phyloP scores from a whole-genome alignment of 2,797 vertebrate species.

The Lagocephalus sceleratus region DNA sequence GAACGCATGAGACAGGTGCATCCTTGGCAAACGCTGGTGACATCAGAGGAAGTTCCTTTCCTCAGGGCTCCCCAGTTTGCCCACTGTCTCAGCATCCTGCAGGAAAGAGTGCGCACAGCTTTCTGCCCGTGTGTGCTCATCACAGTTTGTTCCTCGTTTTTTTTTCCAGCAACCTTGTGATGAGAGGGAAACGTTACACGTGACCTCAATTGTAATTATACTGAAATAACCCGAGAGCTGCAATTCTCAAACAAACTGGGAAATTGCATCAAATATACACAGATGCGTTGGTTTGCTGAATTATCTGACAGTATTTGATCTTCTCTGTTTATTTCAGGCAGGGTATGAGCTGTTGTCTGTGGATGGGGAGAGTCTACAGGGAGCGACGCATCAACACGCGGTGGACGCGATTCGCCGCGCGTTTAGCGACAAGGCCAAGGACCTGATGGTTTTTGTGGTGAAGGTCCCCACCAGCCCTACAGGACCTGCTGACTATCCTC shows the following conservation, averaged over 20 bases:
- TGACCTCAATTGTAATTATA: conserved; percentile 49
- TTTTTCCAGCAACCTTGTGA: conserved; percentile 49
- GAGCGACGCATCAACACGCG: conserved; percentile 89
- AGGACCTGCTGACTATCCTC: conserved; percentile 52
- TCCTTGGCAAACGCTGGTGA: conserved; percentile 61
- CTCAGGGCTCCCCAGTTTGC: conserved; percentile 34
- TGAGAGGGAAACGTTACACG: conserved; percentile 46
- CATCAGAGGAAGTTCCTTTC: conserved; percentile 69
- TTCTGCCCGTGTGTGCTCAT: conserved; percentile 14
- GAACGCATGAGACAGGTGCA: conserved; percentile 64
- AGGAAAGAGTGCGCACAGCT: conserved; percentile 46
- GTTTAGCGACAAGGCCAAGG: conserved; percentile 91
- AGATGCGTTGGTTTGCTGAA: neutral
- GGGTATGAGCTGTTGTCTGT: conserved; percentile 89
- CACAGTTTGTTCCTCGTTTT: conserved; percentile 30
- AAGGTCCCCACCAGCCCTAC: conserved; percentile 74
- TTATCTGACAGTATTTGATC: neutral
- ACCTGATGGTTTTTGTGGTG: conserved; percentile 93
- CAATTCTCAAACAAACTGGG: conserved; percentile 23
- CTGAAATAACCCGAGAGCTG: conserved; percentile 31
- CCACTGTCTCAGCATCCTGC: conserved; percentile 48
- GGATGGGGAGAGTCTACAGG: conserved; percentile 87
- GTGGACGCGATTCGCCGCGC: conserved; percentile 89
- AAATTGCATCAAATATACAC: too few species aligned
- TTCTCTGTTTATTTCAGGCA: conserved; percentile 71